phyloP scores from a whole-genome alignment of 2,797 vertebrate genomes.

The Eulemur rubriventer region DNA sequence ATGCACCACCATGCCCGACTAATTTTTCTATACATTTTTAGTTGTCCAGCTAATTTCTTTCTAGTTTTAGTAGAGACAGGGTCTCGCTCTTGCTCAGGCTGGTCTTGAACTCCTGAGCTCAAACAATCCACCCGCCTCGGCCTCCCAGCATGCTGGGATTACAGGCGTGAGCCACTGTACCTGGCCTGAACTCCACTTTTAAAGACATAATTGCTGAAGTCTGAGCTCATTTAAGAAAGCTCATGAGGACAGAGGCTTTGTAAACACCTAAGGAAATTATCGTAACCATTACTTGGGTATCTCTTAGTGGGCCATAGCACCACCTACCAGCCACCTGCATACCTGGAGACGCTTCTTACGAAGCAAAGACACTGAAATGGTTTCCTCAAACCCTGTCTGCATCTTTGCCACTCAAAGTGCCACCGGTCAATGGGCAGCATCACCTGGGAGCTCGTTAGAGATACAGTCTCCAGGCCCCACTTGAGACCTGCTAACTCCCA shows the following conservation, averaged over 20 bases:
- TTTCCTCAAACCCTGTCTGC: background rate
- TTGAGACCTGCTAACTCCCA: background rate
- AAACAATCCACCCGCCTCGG: too few relatives aligned
- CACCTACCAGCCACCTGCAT: background rate
- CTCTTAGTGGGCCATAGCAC: background rate
- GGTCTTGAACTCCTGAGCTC: too few relatives aligned
- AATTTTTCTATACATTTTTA: too few relatives aligned
- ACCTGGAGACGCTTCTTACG: background rate
- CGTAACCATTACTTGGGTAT: background rate
- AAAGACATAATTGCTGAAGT: background rate
- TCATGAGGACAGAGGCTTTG: background rate
- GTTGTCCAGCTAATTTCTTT: too few relatives aligned
- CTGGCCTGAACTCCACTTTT: background rate
- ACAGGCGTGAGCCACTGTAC: too few relatives aligned
- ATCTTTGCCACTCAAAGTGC: background rate
- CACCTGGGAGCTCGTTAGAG: background rate
- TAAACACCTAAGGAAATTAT: background rate
- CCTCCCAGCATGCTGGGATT: too few relatives aligned
- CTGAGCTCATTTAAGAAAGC: background rate
- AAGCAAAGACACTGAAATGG: background rate
- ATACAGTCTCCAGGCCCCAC: background rate
- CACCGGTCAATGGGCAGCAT: background rate
- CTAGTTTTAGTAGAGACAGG: too few relatives aligned
- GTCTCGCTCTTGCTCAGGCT: too few relatives aligned
- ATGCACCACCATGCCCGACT: too few relatives aligned